Base-by-base conservation (phyloP, 2,797 vertebrate species). In the Chelon auratus region DNA sequence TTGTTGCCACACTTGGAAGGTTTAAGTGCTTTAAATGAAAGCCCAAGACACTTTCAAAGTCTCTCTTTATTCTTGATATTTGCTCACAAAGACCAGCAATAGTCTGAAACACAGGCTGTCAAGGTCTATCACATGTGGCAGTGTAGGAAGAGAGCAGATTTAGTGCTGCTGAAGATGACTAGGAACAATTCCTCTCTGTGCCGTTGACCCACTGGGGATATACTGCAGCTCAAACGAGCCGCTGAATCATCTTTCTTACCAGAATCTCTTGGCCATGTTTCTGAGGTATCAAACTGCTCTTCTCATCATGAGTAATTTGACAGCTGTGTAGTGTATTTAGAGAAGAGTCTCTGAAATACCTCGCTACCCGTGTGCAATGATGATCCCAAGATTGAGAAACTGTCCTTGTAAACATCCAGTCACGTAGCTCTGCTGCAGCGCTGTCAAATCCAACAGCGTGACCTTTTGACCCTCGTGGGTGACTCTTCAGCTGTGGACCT, bases 401-500 rank as follows among this genome's bases (percentile, higher is more conserved):
- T 18, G 7, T 17, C 9, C 22, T 24, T 1, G 12, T 1, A 53
- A 18, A 45, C 12, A 33, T 68, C 36, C 4, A 42, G 18, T 67
- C 63, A 78, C 22, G 4, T 3, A 48, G 22, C 64, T 22, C 9
- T 24, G 43, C 10, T 61, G 63, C 55, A 9, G 10, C 7, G 18
- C 24, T 33, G 53, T 77, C 68, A 73, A 17, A 43, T 51, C 14
- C 13, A 52, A 13, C 3, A 52, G 45, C 20, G 2, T 15, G 9
- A 81, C 75, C 52, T 73, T 56, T 70, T 81, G 66, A 88, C 80
- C 66, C 26, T 39, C 62, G 20, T 20, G 15, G n/a, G 20, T 68
- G 62, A 80, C 33, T 4, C 1, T 5, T 50, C 10, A 63, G 33
- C 40, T 24, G 45, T 77, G 20, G 40, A 83, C 59, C 36, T 33